Evolutionary conservation across 2,797 vertebrate species (phyloP), one percentile per base, ranked within the genome.

Genomic region (Danio kyathit): DNA sequence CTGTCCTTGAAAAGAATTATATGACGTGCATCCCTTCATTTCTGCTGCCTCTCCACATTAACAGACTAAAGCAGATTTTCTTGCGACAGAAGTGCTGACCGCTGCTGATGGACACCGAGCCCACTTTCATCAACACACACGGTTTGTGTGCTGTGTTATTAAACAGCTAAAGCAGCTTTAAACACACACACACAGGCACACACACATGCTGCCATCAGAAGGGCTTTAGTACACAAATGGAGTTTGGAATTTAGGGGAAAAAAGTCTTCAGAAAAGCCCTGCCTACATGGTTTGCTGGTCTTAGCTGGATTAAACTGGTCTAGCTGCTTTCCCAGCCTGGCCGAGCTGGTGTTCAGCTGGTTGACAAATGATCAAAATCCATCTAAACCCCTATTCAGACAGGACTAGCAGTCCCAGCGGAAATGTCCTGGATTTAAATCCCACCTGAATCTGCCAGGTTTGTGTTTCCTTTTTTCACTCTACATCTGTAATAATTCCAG

Each of bases 71-170:
- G 61, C 75, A 73, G 59, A 59, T 71, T 76, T 51, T 59, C 19
- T 43, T 19, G 57, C 67, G 7, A 72, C 78, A 81, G 75, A 82
- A 74, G 70, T 82, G 83, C 83, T 84, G 83, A 82, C 83, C 65
- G 12, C 63, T 51, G 64, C 57, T 82, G 70, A 79, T 69, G 64
- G 69, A 74, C 75, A 67, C 74, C 56, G 54, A 75, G 79, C 65
- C 51, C 21, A 19, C 66, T 78, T 79, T 75, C 72, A 80, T 76
- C 59, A 52, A 70, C 73, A 64, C 65, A 78, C 29, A 48, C 4
- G 2, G 51, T 19, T n/a, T 60, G 63, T 43, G 43, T 13, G 21
- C 51, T 44, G 57, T 46, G 51, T 64, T 82, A 80, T 61, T 82
- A 82, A 77, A 80, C 17, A 72, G 60, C 76, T 74, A 76, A 84